Evolutionary conservation across 2,797 vertebrate species (phyloP), one percentile per base, ranked within the genome.

Genomic region (Sebastes goodei): DNA sequence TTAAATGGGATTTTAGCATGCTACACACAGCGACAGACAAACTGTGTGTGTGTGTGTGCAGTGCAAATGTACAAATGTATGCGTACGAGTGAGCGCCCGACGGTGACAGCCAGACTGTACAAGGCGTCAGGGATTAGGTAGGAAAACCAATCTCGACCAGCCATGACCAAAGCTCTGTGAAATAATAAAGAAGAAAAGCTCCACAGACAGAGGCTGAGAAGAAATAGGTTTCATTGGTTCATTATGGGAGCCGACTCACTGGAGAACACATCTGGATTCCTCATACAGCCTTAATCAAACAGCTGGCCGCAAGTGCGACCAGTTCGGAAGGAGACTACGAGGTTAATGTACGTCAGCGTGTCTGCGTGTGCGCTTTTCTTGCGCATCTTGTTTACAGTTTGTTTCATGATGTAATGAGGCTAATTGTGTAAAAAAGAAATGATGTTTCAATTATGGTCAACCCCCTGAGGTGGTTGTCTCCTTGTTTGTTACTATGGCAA

Each of bases 191-290:
- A 86, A 86, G 76, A 88, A 85, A 87, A 73, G 82, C 81, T 84
- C n/a, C 30, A 68, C 82, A 90, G 88, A 89, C 84, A 69, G 85
- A 81, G 76, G 83, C 80, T 35, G 60, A 81, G 87, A 89, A 21
- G 23, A 87, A 93, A 93, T 71, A 70, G 73, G 32, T 91, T 89
- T 93, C 88, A 82, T 70, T 88, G 86, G 85, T 87, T 92, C 87
- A 87, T 93, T 90, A 91, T 81, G 65, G 76, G 71, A 84, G 86
- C 35, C 33, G 52, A 70, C 76, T 84, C 83, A 62, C 87, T 74
- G 81, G 80, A 88, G 79, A 74, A 76, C 88, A 94, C 94, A 94
- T 93, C 94, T 95, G 93, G 90, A 91, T 90, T 87, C 81, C 68
- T 86, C 90, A 87, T 93, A 79, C 21, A 72, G 78, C 55, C 78